A percentile compares a stretch with the other conserved stretches of the same genome.
These are phyloP conservation scores for Halcyon chelicuti DNA, from an alignment of 2,797 vertebrate species.

Conservation along the genomic window DNA sequence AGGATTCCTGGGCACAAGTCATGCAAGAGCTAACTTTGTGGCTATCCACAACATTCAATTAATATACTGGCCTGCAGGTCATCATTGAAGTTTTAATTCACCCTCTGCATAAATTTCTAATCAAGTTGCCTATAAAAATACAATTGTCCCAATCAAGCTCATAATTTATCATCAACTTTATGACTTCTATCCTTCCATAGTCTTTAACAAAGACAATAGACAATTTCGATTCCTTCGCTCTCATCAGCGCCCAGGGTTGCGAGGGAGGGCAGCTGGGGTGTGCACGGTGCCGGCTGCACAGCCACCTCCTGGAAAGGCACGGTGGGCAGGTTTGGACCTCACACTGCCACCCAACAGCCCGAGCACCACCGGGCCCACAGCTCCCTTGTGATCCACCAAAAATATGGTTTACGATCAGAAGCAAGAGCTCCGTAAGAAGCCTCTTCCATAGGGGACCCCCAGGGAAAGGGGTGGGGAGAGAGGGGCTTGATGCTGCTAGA, in stretches of 20 bases:
- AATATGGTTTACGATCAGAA: neutral
- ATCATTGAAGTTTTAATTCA: conserved; percentile 14
- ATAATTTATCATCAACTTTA: neutral
- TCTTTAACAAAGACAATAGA: neutral
- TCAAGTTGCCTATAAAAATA: neutral
- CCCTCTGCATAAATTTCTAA: conserved; percentile 5
- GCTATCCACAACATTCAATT: neutral
- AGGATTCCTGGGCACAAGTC: conserved; percentile 48
- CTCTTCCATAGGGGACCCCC: neutral
- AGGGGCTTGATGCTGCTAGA: too few relatives aligned
- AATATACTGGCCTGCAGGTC: neutral
- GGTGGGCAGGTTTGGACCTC: neutral
- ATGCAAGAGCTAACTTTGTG: conserved; percentile 2
- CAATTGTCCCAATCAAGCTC: neutral
- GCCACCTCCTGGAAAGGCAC: neutral
- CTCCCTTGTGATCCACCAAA: neutral
- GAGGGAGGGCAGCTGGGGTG: neutral
- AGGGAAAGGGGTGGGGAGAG: neutral
- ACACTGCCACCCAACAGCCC: neutral
- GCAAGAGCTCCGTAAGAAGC: neutral
- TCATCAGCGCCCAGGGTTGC: neutral
- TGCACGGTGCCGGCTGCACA: neutral
- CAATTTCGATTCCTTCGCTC: neutral
- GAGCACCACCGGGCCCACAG: neutral
- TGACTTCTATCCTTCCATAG: neutral